Conservation (phyloP, 2,113 vertebrate genomes). For the Crotalus viridis region DNA sequence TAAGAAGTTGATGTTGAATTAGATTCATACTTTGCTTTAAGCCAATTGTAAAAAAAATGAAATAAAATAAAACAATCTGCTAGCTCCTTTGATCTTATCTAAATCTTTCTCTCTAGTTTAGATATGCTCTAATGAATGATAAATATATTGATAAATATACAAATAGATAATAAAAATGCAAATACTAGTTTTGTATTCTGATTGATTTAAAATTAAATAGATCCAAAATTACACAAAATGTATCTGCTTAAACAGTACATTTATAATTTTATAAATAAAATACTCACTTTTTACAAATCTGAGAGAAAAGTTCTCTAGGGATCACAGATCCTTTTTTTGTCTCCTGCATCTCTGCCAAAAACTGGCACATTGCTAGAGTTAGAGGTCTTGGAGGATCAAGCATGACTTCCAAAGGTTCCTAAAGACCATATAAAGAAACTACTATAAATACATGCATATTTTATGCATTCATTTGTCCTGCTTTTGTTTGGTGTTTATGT, state of each 20-base stretch:
- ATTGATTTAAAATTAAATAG: background rate
- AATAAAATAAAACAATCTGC: background rate
- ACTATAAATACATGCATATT: background rate
- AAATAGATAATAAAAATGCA: background rate
- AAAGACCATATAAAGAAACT: constrained; percentile 55
- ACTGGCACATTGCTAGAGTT: constrained; percentile 88
- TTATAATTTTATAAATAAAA: constrained; percentile 22
- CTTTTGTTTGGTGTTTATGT: background rate
- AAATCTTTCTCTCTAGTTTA: background rate
- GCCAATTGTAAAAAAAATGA: background rate
- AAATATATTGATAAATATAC: background rate
- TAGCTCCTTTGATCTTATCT: background rate
- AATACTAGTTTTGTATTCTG: background rate
- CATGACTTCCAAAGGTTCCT: constrained; percentile 82
- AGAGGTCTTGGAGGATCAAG: constrained; percentile 85
- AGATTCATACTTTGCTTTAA: background rate
- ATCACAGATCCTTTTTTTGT: constrained; percentile 83
- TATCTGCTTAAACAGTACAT: background rate
- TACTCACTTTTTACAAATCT: constrained; percentile 98
- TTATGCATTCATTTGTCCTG: background rate
- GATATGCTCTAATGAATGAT: background rate
- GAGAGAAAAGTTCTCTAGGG: constrained; percentile 89
- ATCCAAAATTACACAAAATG: background rate
- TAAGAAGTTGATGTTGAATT: background rate
- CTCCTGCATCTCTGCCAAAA: constrained; percentile 89